Evolutionary conservation across 2,113 vertebrate genomes (phyloP), one percentile per base, ranked within the genome.

Genomic region (Lophura nycthemera): DNA sequence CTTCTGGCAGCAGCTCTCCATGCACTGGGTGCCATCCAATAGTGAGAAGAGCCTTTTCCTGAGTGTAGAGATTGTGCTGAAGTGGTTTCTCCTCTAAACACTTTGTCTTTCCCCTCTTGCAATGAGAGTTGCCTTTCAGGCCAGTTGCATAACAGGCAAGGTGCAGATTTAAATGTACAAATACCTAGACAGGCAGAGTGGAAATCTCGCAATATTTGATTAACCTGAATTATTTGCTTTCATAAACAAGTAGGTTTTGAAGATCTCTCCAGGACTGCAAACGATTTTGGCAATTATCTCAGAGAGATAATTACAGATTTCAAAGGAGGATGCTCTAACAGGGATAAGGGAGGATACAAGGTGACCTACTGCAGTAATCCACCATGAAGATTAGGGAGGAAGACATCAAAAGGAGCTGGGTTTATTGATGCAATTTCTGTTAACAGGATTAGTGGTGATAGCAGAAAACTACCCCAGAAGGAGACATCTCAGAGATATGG

Each of bases 281-380:
- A 91, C 82, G 72, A 94, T 96, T 96, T 93, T 93, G 89, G 89
- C 95, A 97, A 97, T 97, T 97, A 97, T 97, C 89, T 92, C 21
- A 4, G 70, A 10, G 86, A 92, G 89, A 78, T 97, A 96, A 97
- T 97, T 94, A 88, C 17, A 69, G 83, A 90, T 96, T 96, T 97
- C 84, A 95, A 87, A 97, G 79, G 88, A 94, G 80, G 80, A 71
- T 88, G 86, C 72, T 96, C 34, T 42, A 6, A 34, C 29, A 47
- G 83, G 91, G 69, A 95, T 92, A 81, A 64, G 88, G 59, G 86
- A 96, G 75, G 78, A 74, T 75, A 19, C 90, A 96, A 96, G 95
- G 94, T 96, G 93, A 96, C 86, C 87, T 86, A 7, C 13, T 83
- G 84, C 81, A 86, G 47, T 89, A 97, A 97, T 92, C 94, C 86